phyloP scores from a whole-genome alignment of 2,888 invertebrate genomes.

The Eucera pruinosa region DNA sequence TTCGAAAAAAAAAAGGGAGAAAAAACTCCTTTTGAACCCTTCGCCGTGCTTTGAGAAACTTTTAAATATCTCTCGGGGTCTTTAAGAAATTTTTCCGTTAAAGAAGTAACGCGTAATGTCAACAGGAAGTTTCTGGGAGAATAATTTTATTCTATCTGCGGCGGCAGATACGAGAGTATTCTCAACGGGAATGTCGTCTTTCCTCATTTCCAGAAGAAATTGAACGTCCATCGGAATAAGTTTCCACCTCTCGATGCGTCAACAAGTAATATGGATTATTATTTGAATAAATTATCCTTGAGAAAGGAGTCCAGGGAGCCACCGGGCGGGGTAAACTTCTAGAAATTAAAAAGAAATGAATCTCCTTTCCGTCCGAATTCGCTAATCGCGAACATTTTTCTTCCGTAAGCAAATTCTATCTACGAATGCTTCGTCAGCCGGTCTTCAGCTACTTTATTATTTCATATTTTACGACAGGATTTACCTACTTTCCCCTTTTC shows the following conservation, averaged over 20 bases:
- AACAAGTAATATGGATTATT: slow-evolving; percentile 56
- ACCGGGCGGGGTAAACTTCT: slow-evolving; percentile 27
- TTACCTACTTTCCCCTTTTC: slow-evolving; percentile 5
- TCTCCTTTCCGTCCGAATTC: slow-evolving; percentile 1
- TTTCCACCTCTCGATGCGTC: slow-evolving; percentile 43
- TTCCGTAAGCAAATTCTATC: slow-evolving; percentile 30
- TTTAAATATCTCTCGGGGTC: slow-evolving; percentile 25
- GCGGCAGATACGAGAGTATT: slow-evolving; percentile 34
- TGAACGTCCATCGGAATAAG: slow-evolving; percentile 50
- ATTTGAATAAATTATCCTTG: slow-evolving; percentile 46
- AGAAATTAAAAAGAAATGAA: slow-evolving; percentile 44
- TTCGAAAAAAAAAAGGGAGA: background rate
- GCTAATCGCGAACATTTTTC: slow-evolving; percentile 39
- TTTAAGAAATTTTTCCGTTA: slow-evolving; percentile 4
- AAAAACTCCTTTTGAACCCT: slow-evolving; percentile 2
- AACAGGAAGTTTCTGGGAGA: slow-evolving; percentile 29
- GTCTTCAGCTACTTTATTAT: slow-evolving; percentile 31
- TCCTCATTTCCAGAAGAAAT: slow-evolving; percentile 36
- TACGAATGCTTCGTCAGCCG: slow-evolving; percentile 26
- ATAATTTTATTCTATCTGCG: slow-evolving; percentile 19
- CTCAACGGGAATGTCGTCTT: background rate
- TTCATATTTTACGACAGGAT: slow-evolving; percentile 31
- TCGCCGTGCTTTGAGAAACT: slow-evolving; percentile 19
- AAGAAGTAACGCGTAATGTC: slow-evolving; percentile 23
- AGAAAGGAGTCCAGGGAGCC: background rate